Percentiles rank a stretch among this genome's conserved stretches.
These are phyloP conservation scores for Archocentrus centrarchus DNA, from an alignment of 2,113 vertebrate species.

Conservation along the genomic window DNA sequence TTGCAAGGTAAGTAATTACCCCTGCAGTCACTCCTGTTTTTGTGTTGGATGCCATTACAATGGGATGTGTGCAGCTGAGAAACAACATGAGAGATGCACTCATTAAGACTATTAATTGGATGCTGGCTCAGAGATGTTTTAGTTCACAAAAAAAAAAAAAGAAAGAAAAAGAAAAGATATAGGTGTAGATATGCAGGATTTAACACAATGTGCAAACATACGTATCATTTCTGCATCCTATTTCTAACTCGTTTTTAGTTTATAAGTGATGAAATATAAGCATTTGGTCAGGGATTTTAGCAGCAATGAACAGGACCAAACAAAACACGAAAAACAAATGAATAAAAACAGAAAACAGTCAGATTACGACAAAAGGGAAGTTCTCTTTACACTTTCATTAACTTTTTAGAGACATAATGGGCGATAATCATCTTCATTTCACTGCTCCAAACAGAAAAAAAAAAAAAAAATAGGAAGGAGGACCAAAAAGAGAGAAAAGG, in stretches of 20 bases:
- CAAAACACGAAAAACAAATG: slow-evolving; percentile 53
- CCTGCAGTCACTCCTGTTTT: slow-evolving; percentile 77
- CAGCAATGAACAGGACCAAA: slow-evolving; percentile 72
- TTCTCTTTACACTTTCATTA: slow-evolving; percentile 89
- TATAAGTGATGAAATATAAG: slow-evolving; percentile 19
- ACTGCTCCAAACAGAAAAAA: slow-evolving; percentile 93
- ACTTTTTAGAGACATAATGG: slow-evolving; percentile 90
- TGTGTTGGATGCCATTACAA: slow-evolving; percentile 75
- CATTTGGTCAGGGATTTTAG: slow-evolving; percentile 51
- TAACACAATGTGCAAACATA: slow-evolving; percentile 49
- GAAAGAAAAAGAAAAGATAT: slow-evolving; percentile 24
- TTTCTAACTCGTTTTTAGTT: slow-evolving; percentile 7
- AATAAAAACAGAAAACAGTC: slow-evolving; percentile 77
- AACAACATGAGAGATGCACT: slow-evolving; percentile 77
- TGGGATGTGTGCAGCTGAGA: slow-evolving; percentile 65
- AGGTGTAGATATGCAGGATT: slow-evolving; percentile 25
- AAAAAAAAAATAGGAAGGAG: slow-evolving; percentile 74
- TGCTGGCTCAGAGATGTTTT: slow-evolving; percentile 70
- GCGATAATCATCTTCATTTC: slow-evolving; percentile 97
- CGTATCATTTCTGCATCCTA: slow-evolving; percentile 29
- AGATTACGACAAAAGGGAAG: slow-evolving; percentile 88
- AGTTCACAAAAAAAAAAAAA: slow-evolving; percentile 62
- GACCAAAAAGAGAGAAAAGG: slow-evolving; percentile 59
- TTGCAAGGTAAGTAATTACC: slow-evolving; percentile 81
- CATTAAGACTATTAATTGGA: slow-evolving; percentile 82